Conservation (phyloP, 2,797 vertebrate genomes). For the Pseudomugil gertrudae region DNA sequence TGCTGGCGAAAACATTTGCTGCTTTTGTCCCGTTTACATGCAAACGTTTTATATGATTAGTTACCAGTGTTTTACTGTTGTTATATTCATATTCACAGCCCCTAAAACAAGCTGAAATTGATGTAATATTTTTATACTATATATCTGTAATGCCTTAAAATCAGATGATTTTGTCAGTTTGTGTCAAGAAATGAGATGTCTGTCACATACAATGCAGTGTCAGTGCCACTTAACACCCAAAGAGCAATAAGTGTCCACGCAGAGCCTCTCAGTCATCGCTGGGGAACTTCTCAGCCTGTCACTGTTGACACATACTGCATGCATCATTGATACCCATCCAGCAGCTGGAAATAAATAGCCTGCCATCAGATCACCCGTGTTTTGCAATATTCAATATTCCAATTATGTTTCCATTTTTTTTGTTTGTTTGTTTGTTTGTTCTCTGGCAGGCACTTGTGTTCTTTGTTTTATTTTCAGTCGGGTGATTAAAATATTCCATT, state of each 20-base stretch:
- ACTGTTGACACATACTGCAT: slow-evolving; percentile 55
- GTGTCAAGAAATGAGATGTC: slow-evolving; percentile 50
- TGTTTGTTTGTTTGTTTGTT: slow-evolving; percentile 9
- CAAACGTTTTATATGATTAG: too few species aligned
- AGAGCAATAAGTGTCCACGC: slow-evolving; percentile 39
- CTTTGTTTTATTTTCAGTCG: slow-evolving; percentile 54
- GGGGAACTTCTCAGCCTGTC: slow-evolving; percentile 52
- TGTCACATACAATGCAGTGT: slow-evolving; percentile 26
- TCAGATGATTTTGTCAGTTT: slow-evolving; percentile 21
- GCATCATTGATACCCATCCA: slow-evolving; percentile 52
- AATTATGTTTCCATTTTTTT: slow-evolving; percentile 37
- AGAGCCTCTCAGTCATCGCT: slow-evolving; percentile 50
- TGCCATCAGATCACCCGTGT: slow-evolving; percentile 49
- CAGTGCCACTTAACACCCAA: slow-evolving; percentile 51
- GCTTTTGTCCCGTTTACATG: too few species aligned
- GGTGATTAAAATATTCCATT: slow-evolving; percentile 66
- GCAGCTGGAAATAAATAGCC: slow-evolving; percentile 57
- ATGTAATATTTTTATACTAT: neutral
- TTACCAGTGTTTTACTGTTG: neutral
- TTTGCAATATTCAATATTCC: slow-evolving; percentile 44
- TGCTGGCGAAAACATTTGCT: too few species aligned
- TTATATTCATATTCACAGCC: neutral
- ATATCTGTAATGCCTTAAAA: neutral
- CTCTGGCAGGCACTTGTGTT: slow-evolving; percentile 39
- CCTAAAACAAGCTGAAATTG: neutral